Conservation (phyloP, 1,140 invertebrate genomes). For the Drosophila leontia region DNA sequence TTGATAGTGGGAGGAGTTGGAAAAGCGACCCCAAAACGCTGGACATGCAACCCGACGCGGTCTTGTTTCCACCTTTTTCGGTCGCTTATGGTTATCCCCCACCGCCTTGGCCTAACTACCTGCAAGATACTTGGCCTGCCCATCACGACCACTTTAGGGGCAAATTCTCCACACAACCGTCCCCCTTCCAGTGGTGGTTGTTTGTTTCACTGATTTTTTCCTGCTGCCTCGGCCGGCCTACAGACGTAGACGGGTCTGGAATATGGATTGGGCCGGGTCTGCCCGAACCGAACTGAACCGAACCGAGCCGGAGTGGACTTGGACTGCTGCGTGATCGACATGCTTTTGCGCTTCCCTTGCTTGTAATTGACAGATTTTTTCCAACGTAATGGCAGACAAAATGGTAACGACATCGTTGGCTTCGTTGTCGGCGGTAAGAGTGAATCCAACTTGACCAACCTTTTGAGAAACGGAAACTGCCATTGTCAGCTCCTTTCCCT, state of each 20-base stretch:
- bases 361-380: constrained; percentile 79
- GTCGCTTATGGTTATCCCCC: background rate
- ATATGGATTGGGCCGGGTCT: constrained; percentile 5
- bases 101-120: constrained; percentile 9
- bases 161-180: background rate
- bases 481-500: constrained; percentile 5
- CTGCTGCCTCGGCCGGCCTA: constrained; percentile 11
- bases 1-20: constrained; percentile 3
- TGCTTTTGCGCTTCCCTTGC: constrained; percentile 75
- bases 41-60: constrained; percentile 48
- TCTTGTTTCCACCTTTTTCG: constrained; percentile 29
- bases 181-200: constrained; percentile 29
- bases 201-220: constrained; percentile 41
- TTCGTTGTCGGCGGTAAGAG: constrained; percentile 28
- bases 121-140: constrained; percentile 28
- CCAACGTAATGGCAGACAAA: constrained; percentile 69
- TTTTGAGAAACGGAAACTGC: constrained; percentile 23
- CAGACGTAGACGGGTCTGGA: constrained; percentile 8
- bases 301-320: constrained; percentile 21
- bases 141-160: constrained; percentile 20
- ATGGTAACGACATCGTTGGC: constrained; percentile 64
- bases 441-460: constrained; percentile 26
- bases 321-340: constrained; percentile 59
- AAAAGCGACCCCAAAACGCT: constrained; percentile 11
- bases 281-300: constrained; percentile 19